Evolutionary conservation across 2,888 invertebrate genomes (phyloP), one percentile per base, ranked within the genome.

Genomic region (Thyatira batis): DNA sequence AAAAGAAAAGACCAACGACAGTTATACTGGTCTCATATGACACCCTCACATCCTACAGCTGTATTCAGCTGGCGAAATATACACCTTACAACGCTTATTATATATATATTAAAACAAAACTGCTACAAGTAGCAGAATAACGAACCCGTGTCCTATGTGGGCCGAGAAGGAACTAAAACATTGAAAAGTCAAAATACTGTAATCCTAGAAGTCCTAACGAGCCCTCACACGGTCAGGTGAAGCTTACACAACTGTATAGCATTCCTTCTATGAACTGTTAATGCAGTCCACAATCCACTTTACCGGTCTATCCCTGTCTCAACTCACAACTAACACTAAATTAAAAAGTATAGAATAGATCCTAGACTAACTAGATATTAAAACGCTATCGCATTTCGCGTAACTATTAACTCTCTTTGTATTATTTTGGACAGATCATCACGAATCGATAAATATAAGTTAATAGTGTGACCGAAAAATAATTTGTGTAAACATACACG

Each of bases 391-490:
- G 52, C 57, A 62, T 66, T 72, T 65, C 65, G 62, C 60, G 72
- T 72, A 60, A 70, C 69, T 67, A 67, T 53, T 61, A n/a, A 55
- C 60, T 69, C 61, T 61, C 58, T 69, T 75, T 74, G 69, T 70
- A 63, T 74, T 69, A 71, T 64, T 83, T 77, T 87, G 89, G 89
- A 89, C 89, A 88, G 88, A 87, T 87, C 82, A 80, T 81, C 80
- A 82, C 80, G 78, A 77, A 76, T 74, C 78, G 71, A 76, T 69
- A 71, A 64, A 67, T 72, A 54, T 60, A 65, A 65, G 39, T 39
- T 39, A 67, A 54, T 69, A 54, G 66, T 72, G 80, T 80, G 80
- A 84, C 77, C 74, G 67, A 77, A 76, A 77, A 76, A 76, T 70
- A 69, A 71, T 66, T 39, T 63, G 70, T 67, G 71, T 72, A 71